Conservation (phyloP, 2,797 vertebrate genomes). For the Gymnoscopelus microlampas region DNA sequence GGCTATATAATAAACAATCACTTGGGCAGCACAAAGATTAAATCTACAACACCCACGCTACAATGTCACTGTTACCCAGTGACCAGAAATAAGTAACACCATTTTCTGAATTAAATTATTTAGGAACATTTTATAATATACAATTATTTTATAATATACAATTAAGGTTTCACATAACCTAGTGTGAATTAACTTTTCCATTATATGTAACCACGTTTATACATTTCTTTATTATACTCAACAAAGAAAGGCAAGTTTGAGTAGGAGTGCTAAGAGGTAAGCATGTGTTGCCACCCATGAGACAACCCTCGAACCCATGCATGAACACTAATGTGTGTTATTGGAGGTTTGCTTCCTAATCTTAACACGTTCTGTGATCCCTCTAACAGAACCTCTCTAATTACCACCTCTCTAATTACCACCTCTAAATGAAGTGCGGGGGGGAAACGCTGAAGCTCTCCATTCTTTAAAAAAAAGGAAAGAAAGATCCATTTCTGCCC, state of each 20-base stretch:
- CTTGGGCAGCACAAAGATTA: too few relatives aligned
- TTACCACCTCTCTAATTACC: constrained; percentile 15
- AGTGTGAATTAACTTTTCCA: too few relatives aligned
- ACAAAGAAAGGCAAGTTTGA: too few relatives aligned
- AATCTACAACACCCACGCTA: too few relatives aligned
- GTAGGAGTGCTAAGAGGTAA: too few relatives aligned
- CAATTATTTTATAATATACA: too few relatives aligned
- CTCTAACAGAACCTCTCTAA: constrained; percentile 16
- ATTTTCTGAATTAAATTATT: constrained; percentile 8
- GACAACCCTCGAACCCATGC: neutral
- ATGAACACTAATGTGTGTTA: neutral
- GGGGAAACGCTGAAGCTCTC: constrained; percentile 11
- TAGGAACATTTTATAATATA: neutral
- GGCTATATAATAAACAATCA: neutral
- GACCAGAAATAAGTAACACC: neutral
- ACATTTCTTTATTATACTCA: too few relatives aligned
- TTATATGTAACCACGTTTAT: too few relatives aligned
- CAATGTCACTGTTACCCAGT: neutral
- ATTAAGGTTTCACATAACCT: neutral
- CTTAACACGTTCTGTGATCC: neutral
- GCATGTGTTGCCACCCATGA: neutral
- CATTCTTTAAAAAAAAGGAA: constrained; percentile 31
- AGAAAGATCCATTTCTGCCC: constrained; percentile 10
- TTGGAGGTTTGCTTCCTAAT: neutral
- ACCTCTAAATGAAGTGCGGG: constrained; percentile 18